phyloP scores from a whole-genome alignment of 2,888 invertebrate species.

The Trissolcus brochymenae region DNA sequence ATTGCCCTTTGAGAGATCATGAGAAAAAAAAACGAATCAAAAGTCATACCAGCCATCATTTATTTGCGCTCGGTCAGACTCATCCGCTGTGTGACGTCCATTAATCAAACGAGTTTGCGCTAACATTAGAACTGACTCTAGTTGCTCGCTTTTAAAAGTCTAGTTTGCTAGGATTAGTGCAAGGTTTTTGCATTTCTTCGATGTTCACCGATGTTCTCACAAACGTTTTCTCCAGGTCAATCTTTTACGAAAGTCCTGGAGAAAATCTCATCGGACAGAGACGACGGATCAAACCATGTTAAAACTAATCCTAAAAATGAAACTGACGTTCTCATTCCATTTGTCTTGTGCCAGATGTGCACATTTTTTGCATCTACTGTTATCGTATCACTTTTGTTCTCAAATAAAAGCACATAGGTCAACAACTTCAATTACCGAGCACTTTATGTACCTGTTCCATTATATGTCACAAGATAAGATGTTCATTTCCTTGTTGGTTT shows the following conservation, averaged over 20 bases:
- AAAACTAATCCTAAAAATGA: too few relatives aligned
- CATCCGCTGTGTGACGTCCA: slow-evolving; percentile 69
- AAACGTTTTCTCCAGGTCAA: slow-evolving; percentile 1
- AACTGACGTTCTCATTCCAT: too few relatives aligned
- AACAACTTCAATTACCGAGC: slow-evolving; percentile 26
- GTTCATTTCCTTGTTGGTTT: slow-evolving; percentile 31
- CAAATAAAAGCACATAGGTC: slow-evolving; percentile 33
- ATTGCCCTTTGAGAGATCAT: slow-evolving; percentile 59
- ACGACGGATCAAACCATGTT: background rate
- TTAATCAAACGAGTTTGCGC: slow-evolving; percentile 71
- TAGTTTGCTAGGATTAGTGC: slow-evolving; percentile 69
- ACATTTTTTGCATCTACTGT: slow-evolving; percentile 22
- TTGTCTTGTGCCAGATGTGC: background rate
- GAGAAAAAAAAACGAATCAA: slow-evolving; percentile 12
- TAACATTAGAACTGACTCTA: slow-evolving; percentile 68
- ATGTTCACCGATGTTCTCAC: slow-evolving; percentile 48
- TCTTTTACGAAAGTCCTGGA: background rate
- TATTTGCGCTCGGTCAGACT: slow-evolving; percentile 63
- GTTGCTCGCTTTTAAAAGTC: slow-evolving; percentile 72
- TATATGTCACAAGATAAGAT: slow-evolving; percentile 20
- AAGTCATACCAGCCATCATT: slow-evolving; percentile 50
- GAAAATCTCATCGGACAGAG: too few relatives aligned
- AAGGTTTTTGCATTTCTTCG: slow-evolving; percentile 60
- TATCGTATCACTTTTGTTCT: slow-evolving; percentile 25
- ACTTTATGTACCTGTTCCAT: slow-evolving; percentile 30